phyloP scores from a whole-genome alignment of 2,113 vertebrate species.

The Crotalus helleri region DNA sequence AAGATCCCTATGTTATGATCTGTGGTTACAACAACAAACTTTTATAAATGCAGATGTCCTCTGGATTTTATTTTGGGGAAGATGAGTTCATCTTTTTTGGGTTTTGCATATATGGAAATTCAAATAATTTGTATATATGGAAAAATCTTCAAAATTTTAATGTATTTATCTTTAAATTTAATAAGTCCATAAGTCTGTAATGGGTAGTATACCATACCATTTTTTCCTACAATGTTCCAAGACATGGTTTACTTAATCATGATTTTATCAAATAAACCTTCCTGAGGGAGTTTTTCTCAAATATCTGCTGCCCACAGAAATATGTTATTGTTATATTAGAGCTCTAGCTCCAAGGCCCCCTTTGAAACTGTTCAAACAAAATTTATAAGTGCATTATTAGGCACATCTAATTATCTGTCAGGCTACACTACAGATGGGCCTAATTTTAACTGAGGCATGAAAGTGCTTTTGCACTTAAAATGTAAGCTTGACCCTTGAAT shows the following conservation, averaged over 20 bases:
- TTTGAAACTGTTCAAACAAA: neutral
- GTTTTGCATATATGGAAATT: neutral
- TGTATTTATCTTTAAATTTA: neutral
- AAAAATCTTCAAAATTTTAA: neutral
- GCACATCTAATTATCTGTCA: neutral
- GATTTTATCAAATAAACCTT: neutral
- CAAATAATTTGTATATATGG: slow-evolving; percentile 10
- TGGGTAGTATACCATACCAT: neutral
- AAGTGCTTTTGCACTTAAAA: neutral
- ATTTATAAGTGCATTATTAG: neutral
- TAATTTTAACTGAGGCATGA: neutral
- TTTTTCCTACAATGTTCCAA: neutral
- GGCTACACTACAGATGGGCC: neutral
- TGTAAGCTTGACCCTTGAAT: neutral
- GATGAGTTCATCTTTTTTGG: neutral
- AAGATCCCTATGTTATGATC: neutral
- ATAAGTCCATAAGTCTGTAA: neutral
- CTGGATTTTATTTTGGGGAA: neutral
- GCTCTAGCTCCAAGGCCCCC: neutral
- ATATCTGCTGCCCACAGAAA: neutral
- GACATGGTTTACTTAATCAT: neutral
- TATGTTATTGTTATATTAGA: neutral
- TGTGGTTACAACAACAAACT: neutral
- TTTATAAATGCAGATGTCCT: neutral
- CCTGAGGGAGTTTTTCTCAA: neutral